Evolutionary conservation across 23 tunicate species (phyloP), one percentile per base, ranked within the genome.

Genomic region (Oikopleura albicans): DNA sequence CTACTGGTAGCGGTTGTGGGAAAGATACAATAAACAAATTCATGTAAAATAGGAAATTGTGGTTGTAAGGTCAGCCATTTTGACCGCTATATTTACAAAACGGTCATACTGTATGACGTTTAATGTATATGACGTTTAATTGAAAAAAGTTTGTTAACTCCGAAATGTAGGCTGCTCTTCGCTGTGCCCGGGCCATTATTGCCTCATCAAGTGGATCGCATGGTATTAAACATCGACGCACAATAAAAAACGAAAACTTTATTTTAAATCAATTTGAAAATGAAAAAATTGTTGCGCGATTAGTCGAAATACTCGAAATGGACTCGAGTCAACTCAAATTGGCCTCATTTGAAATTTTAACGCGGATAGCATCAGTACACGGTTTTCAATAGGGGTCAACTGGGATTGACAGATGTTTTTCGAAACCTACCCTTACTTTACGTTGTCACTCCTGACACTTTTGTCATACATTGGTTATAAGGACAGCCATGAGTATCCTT

Each of bases 301-400:
- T 71, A 37, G 79, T 71, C 34, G 79, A 71, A 71, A 71, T 71
- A 2, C 79, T 71, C 35, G 79, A 71, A 71, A 12, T 71, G 34
- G 79, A 29, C 27, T 12, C 27, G 34, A 71, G 34, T 71, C 4
- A 4, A 2, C 37, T 71, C 4, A 71, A 71, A 71, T 2, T 71
- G 27, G 27, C 37, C 31, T 71, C 79, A 12, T 37, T 71, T 29
- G 79, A 71, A 71, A 71, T 71, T 12, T 12, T 71, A 16, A 29
- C 79, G 4, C 27, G 35, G 4, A 29, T 71, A 34, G 79, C 79
- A 16, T 71, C 79, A 2, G 79, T 34, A 16, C 79, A 29, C 28
- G 2, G 37, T 71, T 71, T 31, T 49, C 8, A 8, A 8, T 49
- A 49, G 16, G 59, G 8, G 16, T 49, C 59, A 49, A 8, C 59